Base-by-base conservation (phyloP, 2,797 vertebrate species). In the Neoniphon sammara region DNA sequence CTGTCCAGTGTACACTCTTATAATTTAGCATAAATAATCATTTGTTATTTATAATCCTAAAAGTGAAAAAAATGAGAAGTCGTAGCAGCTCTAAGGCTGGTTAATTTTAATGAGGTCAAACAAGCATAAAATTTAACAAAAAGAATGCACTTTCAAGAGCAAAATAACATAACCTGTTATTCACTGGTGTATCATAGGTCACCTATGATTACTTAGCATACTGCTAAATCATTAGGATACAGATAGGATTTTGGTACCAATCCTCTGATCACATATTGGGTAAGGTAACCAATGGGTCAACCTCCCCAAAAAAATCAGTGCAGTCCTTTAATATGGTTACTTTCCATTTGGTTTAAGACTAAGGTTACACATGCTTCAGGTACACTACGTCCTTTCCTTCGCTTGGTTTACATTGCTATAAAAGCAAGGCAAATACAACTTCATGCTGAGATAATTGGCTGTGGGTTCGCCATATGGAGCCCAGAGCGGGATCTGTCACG, bases 371-470 rank as follows among this genome's bases (percentile, higher is more conserved):
- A 14, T 52, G 7, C 34, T 70, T 52, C 63, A 55, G 63, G 15
- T 34, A 21, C 30, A 56, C 31, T 46, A 61, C 30, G 42, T 27
- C 9, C 2, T n/a, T 39, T 12, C 34, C 20, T 34, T 42, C 11
- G 15, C 7, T 10, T 15, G 60, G 8, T 39, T 56, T 63, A 73
- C 20, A 18, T 68, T 67, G 61, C 65, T 64, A 21, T 23, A 11
- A 50, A 76, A 71, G 42, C 5, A 36, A 82, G n/a, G 53, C 18
- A 82, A 78, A 82, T 70, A 69, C 66, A 8, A 58, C 39, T 42
- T 56, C 85, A 77, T 55, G 80, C 81, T 81, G 85, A 60, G 87
- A 82, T 88, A 84, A 88, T 80, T 81, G 68, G 63, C 55, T 68
- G 75, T 78, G 73, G 75, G 36, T 82, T 83, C 44, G 14, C 53